Evolutionary conservation across 2,113 vertebrate species (phyloP).

Genomic region (Vireo altiloquus): DNA sequence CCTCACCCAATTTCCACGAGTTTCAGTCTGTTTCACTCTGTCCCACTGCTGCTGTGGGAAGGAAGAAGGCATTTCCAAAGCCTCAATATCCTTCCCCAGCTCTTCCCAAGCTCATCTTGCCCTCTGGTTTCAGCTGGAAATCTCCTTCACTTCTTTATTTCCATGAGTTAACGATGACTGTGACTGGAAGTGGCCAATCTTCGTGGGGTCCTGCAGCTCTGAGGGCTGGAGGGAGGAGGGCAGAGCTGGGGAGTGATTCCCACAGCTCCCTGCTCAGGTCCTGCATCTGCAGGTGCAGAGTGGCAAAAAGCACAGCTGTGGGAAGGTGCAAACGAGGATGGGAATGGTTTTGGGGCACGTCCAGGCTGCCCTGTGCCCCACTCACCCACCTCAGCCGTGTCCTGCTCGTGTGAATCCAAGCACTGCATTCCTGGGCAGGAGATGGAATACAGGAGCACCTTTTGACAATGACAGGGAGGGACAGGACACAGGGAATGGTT

Average conservation of each 20-base stretch:
- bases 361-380: not conserved
- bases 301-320: not conserved
- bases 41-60: too few relatives aligned
- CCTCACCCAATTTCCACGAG: fast-evolving
- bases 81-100: too few relatives aligned
- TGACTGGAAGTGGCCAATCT: too few relatives aligned
- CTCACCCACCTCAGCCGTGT: fast-evolving
- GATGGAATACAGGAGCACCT: not conserved
- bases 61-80: too few relatives aligned
- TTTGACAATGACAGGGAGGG: not conserved
- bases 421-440: fast-evolving
- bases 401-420: fast-evolving
- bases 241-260: not conserved
- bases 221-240: not conserved
- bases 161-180: not conserved
- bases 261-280: not conserved
- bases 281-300: fast-evolving
- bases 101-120: too few relatives aligned
- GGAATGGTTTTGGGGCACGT: not conserved
- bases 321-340: fast-evolving
- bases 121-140: too few relatives aligned
- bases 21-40: too few relatives aligned
- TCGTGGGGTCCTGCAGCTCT: too few relatives aligned
- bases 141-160: too few relatives aligned
- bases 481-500: not conserved